Base-by-base conservation (phyloP, 2,888 invertebrate species). In the Cosmia trapezina region DNA sequence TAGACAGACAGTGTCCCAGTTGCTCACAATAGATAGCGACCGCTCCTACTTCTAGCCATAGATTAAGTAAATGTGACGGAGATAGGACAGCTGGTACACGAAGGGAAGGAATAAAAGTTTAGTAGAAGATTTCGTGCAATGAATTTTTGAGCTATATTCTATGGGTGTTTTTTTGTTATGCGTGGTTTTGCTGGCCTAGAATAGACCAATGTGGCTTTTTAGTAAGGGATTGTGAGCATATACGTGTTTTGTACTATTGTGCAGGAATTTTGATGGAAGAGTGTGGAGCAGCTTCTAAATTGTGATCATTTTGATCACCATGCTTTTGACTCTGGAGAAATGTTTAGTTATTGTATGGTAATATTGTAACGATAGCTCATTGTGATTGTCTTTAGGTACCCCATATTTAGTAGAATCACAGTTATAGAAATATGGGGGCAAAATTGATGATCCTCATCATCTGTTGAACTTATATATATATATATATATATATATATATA, bases 11-110 rank as follows among this genome's bases (percentile, higher is more conserved):
- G 17, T 66, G 86, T 63, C 83, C 84, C 69, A 86, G 82, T 85
- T 84, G 70, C 71, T 78, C 62, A 86, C 88, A 87, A 87, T 85
- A 78, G 72, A 70, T 62, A 83, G 78, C 63, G 70, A 57, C 63
- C 80, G 65, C 72, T 79, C 65, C 76, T 77, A 75, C 47, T 57
- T 60, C 74, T 67, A 70, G 68, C 1, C 70, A 66, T 49, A 85
- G 83, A 83, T 56, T 68, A 76, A 28, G n/a, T 22, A 61, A 49
- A 54, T 33, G 4, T 11, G 47, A 11, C 2, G 41, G 33, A 76
- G 71, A 71, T 9, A 8, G 12, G 75, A 33, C 47, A 54, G 14
- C 14, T 51, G 51, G 47, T 19, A 19, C 19, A 47, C 7, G 19
- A 47, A 19, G 19, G 3, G 7, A 47, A 47, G 17, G 17, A 47